Base-by-base conservation (phyloP, 2,797 vertebrate species). In the Ataeniobius toweri region DNA sequence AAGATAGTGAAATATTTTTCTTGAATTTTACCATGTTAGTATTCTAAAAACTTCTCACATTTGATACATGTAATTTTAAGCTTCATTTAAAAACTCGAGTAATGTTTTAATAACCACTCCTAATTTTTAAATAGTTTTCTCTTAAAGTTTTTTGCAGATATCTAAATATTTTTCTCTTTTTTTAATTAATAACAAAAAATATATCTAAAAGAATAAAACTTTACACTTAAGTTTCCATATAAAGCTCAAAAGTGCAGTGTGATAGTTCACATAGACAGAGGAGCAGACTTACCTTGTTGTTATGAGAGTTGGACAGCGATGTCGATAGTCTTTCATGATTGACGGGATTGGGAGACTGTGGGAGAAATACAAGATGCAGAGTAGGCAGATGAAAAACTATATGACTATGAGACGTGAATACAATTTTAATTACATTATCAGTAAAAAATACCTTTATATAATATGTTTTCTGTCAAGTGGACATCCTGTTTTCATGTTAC, bases 251-350 rank as follows among this genome's bases (percentile, higher is more conserved):
- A 44, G 41, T n/a, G 22, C 5, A 51, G 16, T n/a, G 16, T 2
- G 67, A 74, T 46, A 71, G 56, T 81, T 46, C 22, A 70, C 24
- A 56, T 51, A 13, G 73, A 9, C 6, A 4, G 18, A 26, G 1
- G 39, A 63, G 41, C 14, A 65, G 59, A 31, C 75, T 88, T 90
- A 94, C 94, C 93, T 93, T 94, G 79, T 68, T 86, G 89, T 76
- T 76, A 76, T 91, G 79, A 14, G 91, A 88, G 89, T 88, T 89
- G 51, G 75, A 73, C 71, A 80, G 87, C 0, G 77, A 31, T 20
- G 82, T 74, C 69, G 82, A 82, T 2, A 61, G 79, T 69, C 82
- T 90, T 81, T 90, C 91, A 13, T 89, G 85, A 88, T 88, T 89
- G 77, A 76, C 51, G 6, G 84, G 85, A 82, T 79, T 26, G 9